Evolutionary conservation across 2,797 vertebrate genomes (phyloP).

Genomic region (Lagocephalus sceleratus): DNA sequence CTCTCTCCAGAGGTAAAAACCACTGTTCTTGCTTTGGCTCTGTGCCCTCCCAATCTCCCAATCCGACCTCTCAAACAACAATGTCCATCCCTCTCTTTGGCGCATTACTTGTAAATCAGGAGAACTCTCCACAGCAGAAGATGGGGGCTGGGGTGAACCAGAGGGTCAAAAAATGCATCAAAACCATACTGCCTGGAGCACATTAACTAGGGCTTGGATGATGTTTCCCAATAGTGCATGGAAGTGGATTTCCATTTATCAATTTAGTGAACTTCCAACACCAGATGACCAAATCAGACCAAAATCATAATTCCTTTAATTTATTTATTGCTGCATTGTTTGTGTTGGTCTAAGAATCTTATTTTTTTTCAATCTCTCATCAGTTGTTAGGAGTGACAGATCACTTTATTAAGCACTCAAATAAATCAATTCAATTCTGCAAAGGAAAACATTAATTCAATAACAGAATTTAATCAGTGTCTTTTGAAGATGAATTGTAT

Average conservation of each 20-base stretch:
- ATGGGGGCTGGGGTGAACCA: conserved; percentile 54
- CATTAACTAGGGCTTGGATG: conserved; percentile 50
- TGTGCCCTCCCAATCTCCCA: conserved; percentile 25
- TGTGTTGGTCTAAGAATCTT: too few relatives aligned
- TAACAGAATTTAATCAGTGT: too few relatives aligned
- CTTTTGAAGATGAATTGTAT: too few relatives aligned
- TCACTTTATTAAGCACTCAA: too few relatives aligned
- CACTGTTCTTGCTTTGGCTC: conserved; percentile 44
- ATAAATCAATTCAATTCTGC: too few relatives aligned
- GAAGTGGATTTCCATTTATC: conserved; percentile 56
- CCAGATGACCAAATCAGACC: background rate
- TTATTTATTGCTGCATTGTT: too few relatives aligned
- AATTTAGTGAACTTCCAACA: conserved; percentile 25
- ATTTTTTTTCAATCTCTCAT: too few relatives aligned
- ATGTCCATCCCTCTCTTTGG: conserved; percentile 51
- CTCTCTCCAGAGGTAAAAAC: conserved; percentile 37
- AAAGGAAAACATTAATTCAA: too few relatives aligned
- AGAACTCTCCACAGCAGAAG: conserved; percentile 52
- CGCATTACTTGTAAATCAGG: conserved; percentile 62
- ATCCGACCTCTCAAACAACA: conserved; percentile 40
- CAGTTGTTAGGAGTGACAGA: too few relatives aligned
- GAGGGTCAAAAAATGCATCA: conserved; percentile 53
- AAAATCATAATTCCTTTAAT: too few relatives aligned
- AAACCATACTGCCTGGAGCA: conserved; percentile 60
- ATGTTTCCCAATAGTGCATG: conserved; percentile 50